Evolutionary conservation across 2,113 vertebrate species (phyloP).

Genomic region (Mormoops blainvillei): DNA sequence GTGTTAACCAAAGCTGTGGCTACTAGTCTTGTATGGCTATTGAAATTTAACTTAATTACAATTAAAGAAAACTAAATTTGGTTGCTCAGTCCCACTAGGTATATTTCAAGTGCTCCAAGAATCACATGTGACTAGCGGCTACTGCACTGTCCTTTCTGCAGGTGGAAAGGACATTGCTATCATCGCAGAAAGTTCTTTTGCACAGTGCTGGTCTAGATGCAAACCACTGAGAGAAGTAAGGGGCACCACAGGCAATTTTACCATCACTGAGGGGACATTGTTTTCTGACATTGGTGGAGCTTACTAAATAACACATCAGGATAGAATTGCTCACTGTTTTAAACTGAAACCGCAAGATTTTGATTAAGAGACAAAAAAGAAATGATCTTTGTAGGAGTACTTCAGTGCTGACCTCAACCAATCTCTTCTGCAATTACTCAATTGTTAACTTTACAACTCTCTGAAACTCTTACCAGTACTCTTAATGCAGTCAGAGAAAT

Average conservation of each 20-base stretch:
- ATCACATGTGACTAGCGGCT: no score
- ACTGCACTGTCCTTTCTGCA: not conserved
- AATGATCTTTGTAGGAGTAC: not conserved
- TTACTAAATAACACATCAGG: not conserved
- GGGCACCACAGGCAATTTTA: no score
- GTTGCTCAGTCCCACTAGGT: not conserved
- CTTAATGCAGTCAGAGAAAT: not conserved
- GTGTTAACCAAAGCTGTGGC: not conserved
- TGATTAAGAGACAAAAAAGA: not conserved
- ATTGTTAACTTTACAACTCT: conserved; percentile 1
- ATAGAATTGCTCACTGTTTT: not conserved
- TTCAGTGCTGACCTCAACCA: not conserved
- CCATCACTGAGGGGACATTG: not conserved
- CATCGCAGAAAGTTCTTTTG: not conserved
- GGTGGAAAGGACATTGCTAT: not conserved
- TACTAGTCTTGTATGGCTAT: not conserved
- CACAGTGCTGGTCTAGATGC: not conserved
- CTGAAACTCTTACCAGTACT: not conserved
- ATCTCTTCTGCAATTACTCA: not conserved
- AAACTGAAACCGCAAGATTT: not conserved
- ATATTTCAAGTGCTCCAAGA: not conserved
- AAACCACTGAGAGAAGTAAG: not conserved
- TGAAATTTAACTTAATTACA: not conserved
- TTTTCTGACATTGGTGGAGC: not conserved
- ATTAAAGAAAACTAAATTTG: not conserved